Evolutionary conservation across 2,797 vertebrate genomes (phyloP).

Genomic region (Kryptolebias ocellatus): DNA sequence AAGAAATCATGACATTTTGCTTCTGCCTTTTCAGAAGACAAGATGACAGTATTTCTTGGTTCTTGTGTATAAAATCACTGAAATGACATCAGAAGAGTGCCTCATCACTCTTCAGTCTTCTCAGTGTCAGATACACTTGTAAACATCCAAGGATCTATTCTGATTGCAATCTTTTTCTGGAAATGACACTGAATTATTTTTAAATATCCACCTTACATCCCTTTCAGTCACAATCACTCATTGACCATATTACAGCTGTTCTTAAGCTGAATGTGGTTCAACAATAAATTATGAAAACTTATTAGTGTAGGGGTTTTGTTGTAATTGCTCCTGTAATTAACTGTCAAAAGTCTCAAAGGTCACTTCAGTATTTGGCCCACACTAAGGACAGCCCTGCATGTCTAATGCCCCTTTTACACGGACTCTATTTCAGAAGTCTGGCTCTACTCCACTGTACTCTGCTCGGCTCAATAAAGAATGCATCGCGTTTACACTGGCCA

Average conservation of each 20-base stretch:
- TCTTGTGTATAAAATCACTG: background rate
- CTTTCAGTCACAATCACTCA: background rate
- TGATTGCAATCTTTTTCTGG: background rate
- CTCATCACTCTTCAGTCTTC: background rate
- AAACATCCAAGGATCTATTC: slow-evolving; percentile 1
- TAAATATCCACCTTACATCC: background rate
- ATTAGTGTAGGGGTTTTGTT: slow-evolving; percentile 6
- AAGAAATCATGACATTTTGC: background rate
- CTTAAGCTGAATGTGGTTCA: slow-evolving; percentile 5
- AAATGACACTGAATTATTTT: background rate
- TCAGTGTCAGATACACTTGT: background rate
- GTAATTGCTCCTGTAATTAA: slow-evolving; percentile 8
- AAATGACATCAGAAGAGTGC: background rate
- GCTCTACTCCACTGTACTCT: no score
- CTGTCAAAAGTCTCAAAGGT: slow-evolving; percentile 10
- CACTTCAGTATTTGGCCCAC: background rate
- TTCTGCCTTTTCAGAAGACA: slow-evolving; percentile 1
- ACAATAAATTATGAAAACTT: background rate
- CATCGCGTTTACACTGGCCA: no score
- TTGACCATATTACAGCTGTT: background rate
- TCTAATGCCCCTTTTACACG: background rate
- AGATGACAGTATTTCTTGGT: background rate
- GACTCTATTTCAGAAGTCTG: no score
- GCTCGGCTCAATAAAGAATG: no score
- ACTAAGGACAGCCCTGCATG: slow-evolving; percentile 3